Evolutionary conservation across 1,140 invertebrate species (phyloP).

Genomic region (Drosophila bifasciata): DNA sequence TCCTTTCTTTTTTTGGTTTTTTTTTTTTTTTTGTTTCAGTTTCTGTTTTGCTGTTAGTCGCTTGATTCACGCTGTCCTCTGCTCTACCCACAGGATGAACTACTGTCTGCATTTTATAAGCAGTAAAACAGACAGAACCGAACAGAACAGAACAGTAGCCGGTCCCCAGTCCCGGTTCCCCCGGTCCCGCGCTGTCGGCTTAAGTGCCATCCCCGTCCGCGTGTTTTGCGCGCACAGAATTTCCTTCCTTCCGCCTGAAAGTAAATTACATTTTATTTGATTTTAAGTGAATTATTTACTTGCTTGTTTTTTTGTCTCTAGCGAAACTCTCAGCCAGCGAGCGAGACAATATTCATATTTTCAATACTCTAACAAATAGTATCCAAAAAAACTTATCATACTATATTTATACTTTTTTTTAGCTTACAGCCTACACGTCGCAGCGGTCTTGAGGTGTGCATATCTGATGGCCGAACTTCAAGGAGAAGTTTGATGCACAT

Average conservation of each 20-base stretch:
- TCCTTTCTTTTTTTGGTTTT: conserved; percentile 4
- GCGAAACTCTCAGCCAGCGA: conserved; percentile 16
- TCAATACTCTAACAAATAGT: not conserved
- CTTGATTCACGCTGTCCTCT: conserved; percentile 17
- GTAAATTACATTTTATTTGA: conserved; percentile 62
- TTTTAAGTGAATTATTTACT: conserved; percentile 64
- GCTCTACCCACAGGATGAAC: conserved; percentile 17
- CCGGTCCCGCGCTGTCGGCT: conserved; percentile 15
- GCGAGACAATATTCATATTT: conserved; percentile 15
- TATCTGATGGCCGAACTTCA: too few species aligned
- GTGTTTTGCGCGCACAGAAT: conserved; percentile 9
- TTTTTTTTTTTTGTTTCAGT: conserved; percentile 5
- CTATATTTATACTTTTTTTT: too few species aligned
- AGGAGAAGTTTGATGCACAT: too few species aligned
- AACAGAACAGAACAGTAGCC: conserved; percentile 16
- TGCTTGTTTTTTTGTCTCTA: conserved; percentile 42
- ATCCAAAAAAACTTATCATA: too few species aligned
- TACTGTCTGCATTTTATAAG: conserved; percentile 31
- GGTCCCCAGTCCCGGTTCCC: too few species aligned
- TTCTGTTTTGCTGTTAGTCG: conserved; percentile 14
- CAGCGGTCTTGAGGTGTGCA: too few species aligned
- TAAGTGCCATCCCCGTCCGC: conserved; percentile 24
- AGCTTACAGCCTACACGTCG: too few species aligned
- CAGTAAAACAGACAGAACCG: conserved; percentile 5
- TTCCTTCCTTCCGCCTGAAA: conserved; percentile 45